Evolutionary conservation across 2,888 invertebrate genomes (phyloP).

Genomic region (Ophioninae sp.): DNA sequence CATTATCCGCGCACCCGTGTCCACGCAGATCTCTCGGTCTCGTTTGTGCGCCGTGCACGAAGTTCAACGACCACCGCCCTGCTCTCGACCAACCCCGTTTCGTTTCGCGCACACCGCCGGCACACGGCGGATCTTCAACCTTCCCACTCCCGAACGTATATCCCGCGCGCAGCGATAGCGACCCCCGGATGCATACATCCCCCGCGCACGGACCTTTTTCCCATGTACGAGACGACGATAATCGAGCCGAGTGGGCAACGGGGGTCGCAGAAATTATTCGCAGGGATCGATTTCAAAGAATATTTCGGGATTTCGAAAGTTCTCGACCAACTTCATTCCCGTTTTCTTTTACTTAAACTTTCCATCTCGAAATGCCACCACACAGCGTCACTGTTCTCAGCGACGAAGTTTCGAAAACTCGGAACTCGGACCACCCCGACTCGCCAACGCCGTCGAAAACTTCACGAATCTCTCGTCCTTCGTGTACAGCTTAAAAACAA

Average conservation of each 20-base stretch:
- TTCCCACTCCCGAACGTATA: slow-evolving; percentile 17
- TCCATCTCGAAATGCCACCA: neutral
- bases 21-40: slow-evolving; percentile 75
- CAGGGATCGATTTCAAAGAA: neutral
- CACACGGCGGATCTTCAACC: slow-evolving; percentile 53
- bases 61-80: slow-evolving; percentile 81
- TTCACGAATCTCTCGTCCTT: neutral
- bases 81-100: slow-evolving; percentile 77
- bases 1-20: slow-evolving; percentile 70
- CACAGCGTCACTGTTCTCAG: neutral
- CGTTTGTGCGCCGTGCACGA: slow-evolving; percentile 71
- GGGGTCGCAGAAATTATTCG: slow-evolving; percentile 19
- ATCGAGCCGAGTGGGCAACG: slow-evolving; percentile 25
- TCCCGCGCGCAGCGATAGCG: slow-evolving; percentile 14
- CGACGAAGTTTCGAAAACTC: neutral
- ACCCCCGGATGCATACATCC: slow-evolving; percentile 55
- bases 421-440: neutral
- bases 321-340: neutral
- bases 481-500: neutral
- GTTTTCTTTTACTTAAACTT: neutral
- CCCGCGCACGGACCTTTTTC: slow-evolving; percentile 43
- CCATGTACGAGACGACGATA: neutral
- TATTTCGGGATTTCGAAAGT: neutral
- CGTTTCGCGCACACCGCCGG: slow-evolving; percentile 60
- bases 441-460: neutral